A percentile compares a stretch with the other conserved stretches of the same genome.
These are phyloP conservation scores for Argyra leucocephala DNA, from an alignment of 2,888 invertebrate species.

Conservation along the genomic window DNA sequence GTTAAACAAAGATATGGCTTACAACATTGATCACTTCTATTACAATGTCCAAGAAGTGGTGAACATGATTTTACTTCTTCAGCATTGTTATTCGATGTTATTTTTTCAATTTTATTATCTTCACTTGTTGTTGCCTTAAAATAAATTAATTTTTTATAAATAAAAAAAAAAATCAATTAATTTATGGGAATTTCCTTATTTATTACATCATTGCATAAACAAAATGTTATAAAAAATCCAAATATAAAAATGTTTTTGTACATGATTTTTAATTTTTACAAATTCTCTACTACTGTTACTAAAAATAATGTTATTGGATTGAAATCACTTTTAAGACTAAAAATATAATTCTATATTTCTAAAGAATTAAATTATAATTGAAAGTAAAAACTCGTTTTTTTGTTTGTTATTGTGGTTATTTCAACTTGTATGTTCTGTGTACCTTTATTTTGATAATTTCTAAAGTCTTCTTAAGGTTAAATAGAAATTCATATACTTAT, in stretches of 20 bases:
- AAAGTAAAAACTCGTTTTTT: neutral
- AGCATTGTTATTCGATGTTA: neutral
- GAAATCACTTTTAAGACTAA: neutral
- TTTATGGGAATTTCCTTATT: neutral
- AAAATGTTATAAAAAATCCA: neutral
- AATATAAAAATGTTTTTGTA: neutral
- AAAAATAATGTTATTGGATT: neutral
- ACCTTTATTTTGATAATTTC: too few relatives aligned
- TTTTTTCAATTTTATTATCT: neutral
- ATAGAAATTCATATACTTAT: too few relatives aligned
- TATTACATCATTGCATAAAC: neutral
- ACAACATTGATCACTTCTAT: too few relatives aligned
- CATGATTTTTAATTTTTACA: neutral
- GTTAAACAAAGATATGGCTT: too few relatives aligned
- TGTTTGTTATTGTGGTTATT: too few relatives aligned
- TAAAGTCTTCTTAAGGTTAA: too few relatives aligned
- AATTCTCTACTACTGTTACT: neutral
- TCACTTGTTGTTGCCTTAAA: neutral
- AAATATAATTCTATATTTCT: neutral
- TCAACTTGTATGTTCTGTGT: too few relatives aligned
- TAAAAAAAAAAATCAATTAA: neutral
- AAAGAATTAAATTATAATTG: neutral
- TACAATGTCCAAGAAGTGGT: too few relatives aligned
- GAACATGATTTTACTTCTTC: too few relatives aligned
- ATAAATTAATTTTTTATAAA: neutral